Percentiles rank a stretch among this genome's conserved stretches.
Evolutionary conservation across 2,797 vertebrate genomes (phyloP).

Genomic region (Bufotes viridis): DNA sequence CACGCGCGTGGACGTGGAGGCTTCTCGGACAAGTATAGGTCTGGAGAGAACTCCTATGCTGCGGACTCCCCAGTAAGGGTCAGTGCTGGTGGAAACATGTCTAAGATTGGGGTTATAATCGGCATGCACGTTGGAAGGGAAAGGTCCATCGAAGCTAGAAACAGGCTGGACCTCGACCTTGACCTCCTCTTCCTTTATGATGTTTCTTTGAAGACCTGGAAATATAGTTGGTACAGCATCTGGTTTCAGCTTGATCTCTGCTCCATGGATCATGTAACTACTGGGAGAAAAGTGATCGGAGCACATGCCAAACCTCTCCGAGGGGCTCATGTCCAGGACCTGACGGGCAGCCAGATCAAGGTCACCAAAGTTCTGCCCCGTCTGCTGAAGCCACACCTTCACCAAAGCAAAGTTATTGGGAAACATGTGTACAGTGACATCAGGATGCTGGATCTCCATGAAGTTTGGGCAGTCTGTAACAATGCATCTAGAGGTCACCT

Average conservation of each 20-base stretch:
- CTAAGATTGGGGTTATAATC: neutral
- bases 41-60: conserved; percentile 14
- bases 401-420: neutral
- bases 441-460: neutral
- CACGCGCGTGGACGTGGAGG: neutral
- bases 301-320: conserved; percentile 4
- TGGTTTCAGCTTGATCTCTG: neutral
- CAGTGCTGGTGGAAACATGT: conserved; percentile 6
- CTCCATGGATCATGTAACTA: neutral
- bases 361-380: conserved; percentile 10
- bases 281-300: conserved; percentile 8
- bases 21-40: conserved; percentile 1
- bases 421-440: neutral
- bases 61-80: neutral
- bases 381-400: conserved; percentile 12
- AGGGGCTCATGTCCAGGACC: neutral
- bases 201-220: neutral
- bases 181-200: neutral
- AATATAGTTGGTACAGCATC: conserved; percentile 24
- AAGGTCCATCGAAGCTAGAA: neutral
- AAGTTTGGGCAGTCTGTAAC: neutral
- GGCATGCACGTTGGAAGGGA: neutral
- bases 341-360: neutral
- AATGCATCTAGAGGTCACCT: neutral
- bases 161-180: neutral